Evolutionary conservation across 2,888 invertebrate genomes (phyloP).

Genomic region (Hypercompe scribonia): DNA sequence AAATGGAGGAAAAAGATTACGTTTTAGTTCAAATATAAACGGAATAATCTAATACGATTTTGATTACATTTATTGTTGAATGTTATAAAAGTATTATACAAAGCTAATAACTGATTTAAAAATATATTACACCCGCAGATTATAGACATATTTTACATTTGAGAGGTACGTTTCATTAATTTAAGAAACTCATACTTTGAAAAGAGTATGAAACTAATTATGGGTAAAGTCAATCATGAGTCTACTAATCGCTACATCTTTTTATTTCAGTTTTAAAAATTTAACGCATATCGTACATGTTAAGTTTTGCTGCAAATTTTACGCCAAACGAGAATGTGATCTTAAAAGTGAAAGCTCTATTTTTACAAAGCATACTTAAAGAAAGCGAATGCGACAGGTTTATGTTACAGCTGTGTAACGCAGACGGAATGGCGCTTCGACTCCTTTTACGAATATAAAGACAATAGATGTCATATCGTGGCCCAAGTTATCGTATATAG

Average conservation of each 20-base stretch:
- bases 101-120: not conserved
- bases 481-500: slow-evolving; percentile 52
- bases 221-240: not conserved
- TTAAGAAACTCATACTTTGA: too few relatives aligned
- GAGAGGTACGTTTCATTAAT: too few relatives aligned
- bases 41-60: slow-evolving; percentile 25
- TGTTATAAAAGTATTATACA: not conserved
- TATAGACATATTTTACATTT: not conserved
- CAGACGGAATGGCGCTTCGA: slow-evolving; percentile 59
- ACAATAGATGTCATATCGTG: slow-evolving; percentile 58
- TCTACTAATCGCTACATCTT: too few relatives aligned
- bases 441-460: slow-evolving; percentile 56
- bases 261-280: not conserved
- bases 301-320: not conserved
- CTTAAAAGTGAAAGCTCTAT: slow-evolving; percentile 41
- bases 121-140: not conserved
- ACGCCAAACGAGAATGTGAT: not conserved
- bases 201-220: too few relatives aligned
- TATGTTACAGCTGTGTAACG: slow-evolving; percentile 42
- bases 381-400: slow-evolving; percentile 58
- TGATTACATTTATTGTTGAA: slow-evolving; percentile 8
- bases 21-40: slow-evolving; percentile 43
- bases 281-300: not conserved
- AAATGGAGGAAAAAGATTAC: slow-evolving; percentile 56
- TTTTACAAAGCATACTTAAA: slow-evolving; percentile 34